Evolutionary conservation across 2,797 vertebrate genomes (phyloP).

Genomic region (Podarcis siculus): DNA sequence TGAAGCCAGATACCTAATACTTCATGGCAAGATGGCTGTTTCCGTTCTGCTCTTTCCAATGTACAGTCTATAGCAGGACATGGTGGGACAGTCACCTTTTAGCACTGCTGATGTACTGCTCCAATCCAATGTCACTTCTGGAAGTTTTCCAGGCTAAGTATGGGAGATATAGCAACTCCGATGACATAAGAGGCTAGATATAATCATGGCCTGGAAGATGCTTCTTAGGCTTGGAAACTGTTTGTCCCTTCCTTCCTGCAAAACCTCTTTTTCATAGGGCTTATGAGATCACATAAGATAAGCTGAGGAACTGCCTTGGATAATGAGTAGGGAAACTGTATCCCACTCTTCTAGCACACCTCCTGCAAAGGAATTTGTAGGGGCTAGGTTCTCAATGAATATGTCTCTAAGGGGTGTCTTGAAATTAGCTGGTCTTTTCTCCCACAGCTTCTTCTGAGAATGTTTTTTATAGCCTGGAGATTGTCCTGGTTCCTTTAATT

Average conservation of each 20-base stretch:
- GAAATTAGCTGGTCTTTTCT: conserved; percentile 11
- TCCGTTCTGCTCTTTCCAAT: neutral
- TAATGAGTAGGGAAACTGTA: neutral
- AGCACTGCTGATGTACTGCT: neutral
- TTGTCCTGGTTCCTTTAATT: conserved; percentile 21
- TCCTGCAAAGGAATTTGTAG: conserved; percentile 12
- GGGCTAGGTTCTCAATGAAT: conserved; percentile 2
- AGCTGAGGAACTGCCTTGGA: neutral
- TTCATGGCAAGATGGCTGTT: conserved; percentile 8
- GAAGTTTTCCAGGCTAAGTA: neutral
- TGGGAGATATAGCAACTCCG: neutral
- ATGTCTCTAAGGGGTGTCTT: conserved; percentile 10
- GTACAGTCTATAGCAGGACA: neutral
- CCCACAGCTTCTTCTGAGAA: neutral
- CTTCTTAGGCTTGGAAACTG: conserved; percentile 23
- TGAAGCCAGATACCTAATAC: neutral
- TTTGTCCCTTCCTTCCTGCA: conserved; percentile 16
- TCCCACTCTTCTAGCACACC: neutral
- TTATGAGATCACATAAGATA: conserved; percentile 4
- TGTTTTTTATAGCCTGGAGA: conserved; percentile 10
- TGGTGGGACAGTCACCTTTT: neutral
- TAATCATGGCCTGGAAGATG: neutral
- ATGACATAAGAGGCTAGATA: neutral
- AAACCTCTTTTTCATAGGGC: neutral
- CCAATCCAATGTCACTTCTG: conserved; percentile 6